Conservation (phyloP, 2,113 vertebrate genomes). For the Mustelus asterias region DNA sequence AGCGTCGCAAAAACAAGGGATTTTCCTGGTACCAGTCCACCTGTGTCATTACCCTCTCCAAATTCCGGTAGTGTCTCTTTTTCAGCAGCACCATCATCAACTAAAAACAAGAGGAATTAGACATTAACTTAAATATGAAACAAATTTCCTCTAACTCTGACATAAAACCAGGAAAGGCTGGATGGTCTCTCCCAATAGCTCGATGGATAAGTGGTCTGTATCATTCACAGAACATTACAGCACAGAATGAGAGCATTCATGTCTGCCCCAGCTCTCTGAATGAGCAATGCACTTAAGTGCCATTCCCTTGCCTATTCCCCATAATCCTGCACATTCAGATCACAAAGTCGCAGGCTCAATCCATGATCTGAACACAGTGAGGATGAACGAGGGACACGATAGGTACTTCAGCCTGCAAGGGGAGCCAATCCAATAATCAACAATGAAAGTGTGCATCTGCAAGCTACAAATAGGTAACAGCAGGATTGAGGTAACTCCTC, state of each 20-base stretch:
- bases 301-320: background rate
- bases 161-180: background rate
- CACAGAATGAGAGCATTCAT: too few species aligned
- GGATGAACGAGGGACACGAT: background rate
- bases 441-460: background rate
- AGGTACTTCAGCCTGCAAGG: background rate
- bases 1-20: conserved; percentile 84
- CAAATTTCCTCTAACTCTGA: background rate
- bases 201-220: background rate
- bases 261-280: too few species aligned
- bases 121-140: background rate
- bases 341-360: background rate
- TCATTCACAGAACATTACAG: background rate
- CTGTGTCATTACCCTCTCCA: conserved; percentile 88
- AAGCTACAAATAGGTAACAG: background rate
- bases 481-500: background rate
- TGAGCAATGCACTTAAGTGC: too few species aligned
- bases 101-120: conserved; percentile 51
- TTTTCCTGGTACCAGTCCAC: conserved; percentile 79
- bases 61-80: conserved; percentile 91
- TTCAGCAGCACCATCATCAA: conserved; percentile 92
- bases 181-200: background rate
- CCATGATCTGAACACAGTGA: background rate
- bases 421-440: background rate
- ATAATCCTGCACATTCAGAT: background rate